These are phyloP conservation scores for Oreochromis aureus DNA, from an alignment of 2,113 vertebrate genomes.

Conservation along the genomic window DNA sequence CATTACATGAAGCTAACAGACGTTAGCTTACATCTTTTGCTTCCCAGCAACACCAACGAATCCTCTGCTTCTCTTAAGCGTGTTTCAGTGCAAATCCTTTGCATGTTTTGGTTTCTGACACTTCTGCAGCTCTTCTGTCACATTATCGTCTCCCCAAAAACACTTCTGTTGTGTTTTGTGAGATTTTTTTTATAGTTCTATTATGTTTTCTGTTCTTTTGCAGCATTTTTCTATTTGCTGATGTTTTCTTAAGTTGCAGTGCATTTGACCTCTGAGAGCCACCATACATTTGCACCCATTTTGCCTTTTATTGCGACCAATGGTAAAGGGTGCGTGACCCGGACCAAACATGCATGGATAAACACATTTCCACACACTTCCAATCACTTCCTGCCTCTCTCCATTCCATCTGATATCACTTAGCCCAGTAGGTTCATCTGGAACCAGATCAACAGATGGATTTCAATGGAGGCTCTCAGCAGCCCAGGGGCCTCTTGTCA, in stretches of 20 bases:
- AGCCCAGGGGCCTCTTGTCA: neutral
- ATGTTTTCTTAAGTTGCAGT: neutral
- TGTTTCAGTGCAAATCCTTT: neutral
- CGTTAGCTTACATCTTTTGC: neutral
- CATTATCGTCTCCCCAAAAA: neutral
- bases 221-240: neutral
- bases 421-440: constrained; percentile 53
- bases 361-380: neutral
- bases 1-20: neutral
- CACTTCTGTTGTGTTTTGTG: neutral
- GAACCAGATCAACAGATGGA: constrained; percentile 70
- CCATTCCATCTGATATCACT: constrained; percentile 42
- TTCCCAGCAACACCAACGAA: neutral
- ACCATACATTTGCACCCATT: neutral
- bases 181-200: neutral
- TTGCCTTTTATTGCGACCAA: neutral
- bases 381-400: constrained; percentile 15
- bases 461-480: constrained; percentile 46
- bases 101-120: neutral
- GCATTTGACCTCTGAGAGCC: neutral
- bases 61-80: neutral
- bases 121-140: neutral
- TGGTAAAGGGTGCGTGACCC: neutral
- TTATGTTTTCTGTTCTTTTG: neutral
- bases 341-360: neutral